Base-by-base conservation (phyloP, 2,888 invertebrate species). In the Melanophora roralis region DNA sequence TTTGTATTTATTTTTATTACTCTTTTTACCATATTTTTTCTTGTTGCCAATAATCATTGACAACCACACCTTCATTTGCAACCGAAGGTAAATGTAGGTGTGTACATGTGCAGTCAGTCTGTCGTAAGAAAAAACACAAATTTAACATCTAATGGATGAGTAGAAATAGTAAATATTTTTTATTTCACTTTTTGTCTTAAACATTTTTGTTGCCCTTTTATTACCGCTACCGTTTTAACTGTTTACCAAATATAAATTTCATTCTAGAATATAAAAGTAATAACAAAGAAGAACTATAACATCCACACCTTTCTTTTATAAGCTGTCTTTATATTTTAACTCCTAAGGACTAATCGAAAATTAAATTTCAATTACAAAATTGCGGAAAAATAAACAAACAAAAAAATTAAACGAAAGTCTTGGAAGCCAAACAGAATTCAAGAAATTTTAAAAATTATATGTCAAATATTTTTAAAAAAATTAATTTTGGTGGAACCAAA, bases 241-340 rank as follows among this genome's bases (percentile, higher is more conserved):
- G 53, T 60, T 59, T 21, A 14, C 21, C 23, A 68, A 36, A 55
- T 7, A 62, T 40, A 47, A 53, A 14, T 47, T 69, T 45, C 36
- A 34, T n/a, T 55, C 4, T 38, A 40, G 8, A 49, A 55, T 45
- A 53, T 27, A 45, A 32, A 45, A 38, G 62, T 34, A 73, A 53
- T 62, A 62, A 47, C 55, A 55, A 23, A 45, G 9, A 67, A 0
- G 23, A 40, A 51, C 16, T 27, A 27, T 36, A 62, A 75, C 21
- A 75, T 65, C 60, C 80, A 76, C 80, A 80, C 80, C 80, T 80
- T 76, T 72, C 43, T 57, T 80, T 59, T 45, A 62, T 59, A 9
- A 69, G 27, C 49, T 73, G 49, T 68, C 27, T 71, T 65, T 43
- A 64, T n/a, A 45, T 75, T 71, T 55, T 16, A 80, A 45, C 55